Base-by-base conservation (phyloP, 2,797 vertebrate genomes). In the Australoheros facetus region DNA sequence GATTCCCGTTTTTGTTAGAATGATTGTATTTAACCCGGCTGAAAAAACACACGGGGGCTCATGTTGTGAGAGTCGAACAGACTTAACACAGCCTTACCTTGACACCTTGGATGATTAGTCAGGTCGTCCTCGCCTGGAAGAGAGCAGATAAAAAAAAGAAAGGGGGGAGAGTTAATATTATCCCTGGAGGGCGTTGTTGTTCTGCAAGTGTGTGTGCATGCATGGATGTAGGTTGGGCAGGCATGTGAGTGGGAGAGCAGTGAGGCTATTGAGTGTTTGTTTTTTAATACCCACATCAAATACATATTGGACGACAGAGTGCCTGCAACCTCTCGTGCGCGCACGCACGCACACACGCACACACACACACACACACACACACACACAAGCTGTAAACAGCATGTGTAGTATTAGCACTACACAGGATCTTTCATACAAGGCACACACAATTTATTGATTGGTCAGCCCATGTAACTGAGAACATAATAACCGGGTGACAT, bases 41-140 rank as follows among this genome's bases (percentile, higher is more conserved):
- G 83, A 62, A 60, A 56, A 87, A 82, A 87, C 5, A 71, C 84
- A 58, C 60, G 5, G 3, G 32, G 23, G 62, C 37, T 85, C 48
- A 32, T 78, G 83, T 71, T 71, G 59, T 17, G 71, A 66, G 83
- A 77, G 79, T 72, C 26, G 45, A 85, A 7, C 23, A 66, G 39
- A 66, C 60, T 66, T 45, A 12, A 85, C 85, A 83, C 56, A 71
- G 77, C 32, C 85, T 88, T 85, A 90, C 93, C 85, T 90, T 84
- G 83, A 92, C 91, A 88, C 91, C 78, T 73, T 8, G 80, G 89
- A 86, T 85, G 89, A 92, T 92, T 80, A 85, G 87, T 90, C 81
- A 82, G 88, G 87, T 86, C 11, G 78, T 85, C 88, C 85, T 89
- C 30, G 87, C 78, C 90, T 92, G 90, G 83, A 89, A 89, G 80